Evolutionary conservation across 2,797 vertebrate genomes (phyloP), one percentile per base, ranked within the genome.

Genomic region (Mormyrops attenuatus): DNA sequence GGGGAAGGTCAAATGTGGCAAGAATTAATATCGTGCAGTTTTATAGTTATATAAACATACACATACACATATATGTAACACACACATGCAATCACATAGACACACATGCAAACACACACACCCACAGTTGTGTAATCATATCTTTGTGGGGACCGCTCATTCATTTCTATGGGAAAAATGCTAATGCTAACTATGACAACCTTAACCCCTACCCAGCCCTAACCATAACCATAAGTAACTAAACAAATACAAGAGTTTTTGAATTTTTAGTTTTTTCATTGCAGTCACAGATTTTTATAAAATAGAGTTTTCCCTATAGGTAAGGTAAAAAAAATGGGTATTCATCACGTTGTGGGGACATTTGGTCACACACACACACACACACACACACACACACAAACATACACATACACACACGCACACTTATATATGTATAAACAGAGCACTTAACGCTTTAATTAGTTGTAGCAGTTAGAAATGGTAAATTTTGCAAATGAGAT

Each of bases 401-500:
- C 80, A 84, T 8, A 84, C 1, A 44, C 2, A 84, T 6, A 84
- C 80, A 41, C 38, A 77, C 6, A 11, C 8, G 5, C 2, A 22
- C 9, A 63, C 1, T 22, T 17, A 13, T 73, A 38, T 73, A 15
- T 73, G 11, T 73, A 5, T 38, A 41, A 38, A 5, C 20, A 41
- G 77, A 80, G 20, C 77, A 80, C 47, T 80, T 80, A 80, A 17
- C 1, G 9, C 82, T 52, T 30, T 52, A 84, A 84, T 47, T 49
- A 85, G 30, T 20, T 5, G 20, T 87, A 30, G 82, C 50, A 52
- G 38, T 80, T 41, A 80, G 55, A 66, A 69, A 47, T 47, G 30
- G 82, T 34, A 55, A n/a, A 89, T 89, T 80, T 88, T n/a, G 26
- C 84, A 77, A 73, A 73, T 52, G 11, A 55, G 22, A 69, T 60